Evolutionary conservation across 2,113 vertebrate genomes (phyloP).

Genomic region (Echinops telfairi): DNA sequence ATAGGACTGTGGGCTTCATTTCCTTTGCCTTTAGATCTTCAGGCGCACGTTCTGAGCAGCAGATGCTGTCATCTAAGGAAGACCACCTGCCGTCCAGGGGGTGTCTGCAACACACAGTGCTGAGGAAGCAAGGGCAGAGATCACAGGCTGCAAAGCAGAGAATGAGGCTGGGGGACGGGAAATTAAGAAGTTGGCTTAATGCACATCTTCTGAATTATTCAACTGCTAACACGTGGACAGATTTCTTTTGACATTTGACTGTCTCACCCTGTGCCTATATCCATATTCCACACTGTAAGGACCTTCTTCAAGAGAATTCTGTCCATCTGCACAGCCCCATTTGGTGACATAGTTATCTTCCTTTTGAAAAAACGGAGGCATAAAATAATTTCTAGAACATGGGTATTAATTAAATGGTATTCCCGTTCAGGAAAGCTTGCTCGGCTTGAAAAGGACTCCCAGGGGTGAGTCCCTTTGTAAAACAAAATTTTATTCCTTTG

Average conservation of each 20-base stretch:
- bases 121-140: conserved; percentile 67
- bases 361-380: conserved; percentile 61
- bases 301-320: conserved; percentile 70
- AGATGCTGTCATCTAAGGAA: conserved; percentile 73
- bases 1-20: conserved; percentile 59
- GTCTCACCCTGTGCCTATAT: conserved; percentile 72
- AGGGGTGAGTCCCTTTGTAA: conserved; percentile 40
- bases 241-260: conserved; percentile 82
- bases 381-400: conserved; percentile 67
- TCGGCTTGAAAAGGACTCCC: conserved; percentile 37
- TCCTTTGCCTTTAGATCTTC: conserved; percentile 68
- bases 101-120: conserved; percentile 69
- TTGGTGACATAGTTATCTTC: conserved; percentile 77
- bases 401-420: conserved; percentile 76
- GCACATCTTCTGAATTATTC: conserved; percentile 81
- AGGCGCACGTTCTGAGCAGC: conserved; percentile 69
- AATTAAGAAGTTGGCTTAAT: conserved; percentile 82
- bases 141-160: conserved; percentile 77
- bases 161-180: conserved; percentile 62
- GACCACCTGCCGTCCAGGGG: conserved; percentile 74
- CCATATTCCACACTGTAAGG: conserved; percentile 72
- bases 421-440: conserved; percentile 46
- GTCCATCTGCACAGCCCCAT: conserved; percentile 71
- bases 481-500: conserved; percentile 28
- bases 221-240: conserved; percentile 75